Conservation (phyloP, 2,113 vertebrate species). For the Ictidomys tridecemlineatus region DNA sequence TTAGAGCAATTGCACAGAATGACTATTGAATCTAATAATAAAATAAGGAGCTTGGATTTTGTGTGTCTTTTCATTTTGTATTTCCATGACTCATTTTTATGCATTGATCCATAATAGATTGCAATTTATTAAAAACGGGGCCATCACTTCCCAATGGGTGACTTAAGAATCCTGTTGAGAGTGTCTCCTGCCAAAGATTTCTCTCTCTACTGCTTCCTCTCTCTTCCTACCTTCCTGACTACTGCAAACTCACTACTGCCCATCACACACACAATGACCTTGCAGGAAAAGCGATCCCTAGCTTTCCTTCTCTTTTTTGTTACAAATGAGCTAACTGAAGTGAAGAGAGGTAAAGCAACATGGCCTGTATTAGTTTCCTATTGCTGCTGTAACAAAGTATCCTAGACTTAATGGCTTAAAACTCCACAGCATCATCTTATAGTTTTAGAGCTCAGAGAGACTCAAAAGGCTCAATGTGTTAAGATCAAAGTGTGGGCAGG, state of each 20-base stretch:
- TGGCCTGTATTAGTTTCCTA: neutral
- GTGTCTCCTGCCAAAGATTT: neutral
- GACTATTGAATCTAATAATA: neutral
- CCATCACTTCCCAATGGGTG: neutral
- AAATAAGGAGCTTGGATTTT: neutral
- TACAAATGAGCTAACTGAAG: neutral
- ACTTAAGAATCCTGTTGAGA: neutral
- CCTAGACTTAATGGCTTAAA: neutral
- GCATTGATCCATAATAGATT: neutral
- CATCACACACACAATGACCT: neutral
- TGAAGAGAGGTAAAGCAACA: neutral
- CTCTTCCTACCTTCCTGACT: neutral
- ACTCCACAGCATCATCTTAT: no score
- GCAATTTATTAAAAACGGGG: neutral
- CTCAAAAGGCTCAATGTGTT: neutral
- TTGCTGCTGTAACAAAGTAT: neutral
- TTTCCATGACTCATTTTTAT: conserved; percentile 23
- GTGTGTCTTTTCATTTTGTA: neutral
- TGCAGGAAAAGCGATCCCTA: neutral
- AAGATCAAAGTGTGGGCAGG: neutral
- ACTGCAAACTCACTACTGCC: neutral
- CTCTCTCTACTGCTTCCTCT: neutral
- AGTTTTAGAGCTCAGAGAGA: neutral
- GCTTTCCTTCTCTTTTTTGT: neutral
- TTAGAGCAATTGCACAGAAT: neutral